Base-by-base conservation (phyloP, 2,888 invertebrate genomes). In the Synanthedon andrenaeformis region DNA sequence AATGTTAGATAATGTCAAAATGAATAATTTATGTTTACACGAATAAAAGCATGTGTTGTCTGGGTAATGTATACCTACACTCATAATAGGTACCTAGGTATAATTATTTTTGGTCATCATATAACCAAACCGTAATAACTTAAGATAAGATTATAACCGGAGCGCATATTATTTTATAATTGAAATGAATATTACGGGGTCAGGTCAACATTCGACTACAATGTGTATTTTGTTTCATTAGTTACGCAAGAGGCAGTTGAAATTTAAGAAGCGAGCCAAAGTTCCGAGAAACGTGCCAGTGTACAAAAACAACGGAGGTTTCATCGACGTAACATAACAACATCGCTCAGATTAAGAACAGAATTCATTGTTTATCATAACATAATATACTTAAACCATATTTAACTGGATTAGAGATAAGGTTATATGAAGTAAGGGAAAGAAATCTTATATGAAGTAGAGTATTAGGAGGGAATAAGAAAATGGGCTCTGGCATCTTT, bases 211-310 rank as follows among this genome's bases (percentile, higher is more conserved):
- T 64, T 75, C 79, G 64, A 64, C 59, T 62, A 76, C 75, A 77
- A 75, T 76, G 74, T 74, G 65, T 64, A 56, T 62, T 58, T 61
- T 62, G 76, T 77, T 74, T 62, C n/a, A 19, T 35, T 45, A 28
- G 79, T 84, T 85, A 82, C 77, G 82, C 76, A 85, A 85, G 68
- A 71, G 70, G 70, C 70, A 70, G 72, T 70, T 75, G 81, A 72
- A 81, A 81, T 73, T 69, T 72, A 74, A 81, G 74, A 67, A 70
- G 70, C 62, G 57, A 59, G 61, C 52, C 49, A 51, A 51, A 49
- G 41, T 85, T 86, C 86, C 66, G 48, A 82, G 85, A 86, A 86
- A 83, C 85, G 86, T 86, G 86, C 82, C 23, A 74, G 72, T 63
- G 66, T 72, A 79, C 76, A 83, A 81, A 83, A 86, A 86, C 84